Conservation (phyloP, 2,888 invertebrate species). For the Petrophora chlorosata region DNA sequence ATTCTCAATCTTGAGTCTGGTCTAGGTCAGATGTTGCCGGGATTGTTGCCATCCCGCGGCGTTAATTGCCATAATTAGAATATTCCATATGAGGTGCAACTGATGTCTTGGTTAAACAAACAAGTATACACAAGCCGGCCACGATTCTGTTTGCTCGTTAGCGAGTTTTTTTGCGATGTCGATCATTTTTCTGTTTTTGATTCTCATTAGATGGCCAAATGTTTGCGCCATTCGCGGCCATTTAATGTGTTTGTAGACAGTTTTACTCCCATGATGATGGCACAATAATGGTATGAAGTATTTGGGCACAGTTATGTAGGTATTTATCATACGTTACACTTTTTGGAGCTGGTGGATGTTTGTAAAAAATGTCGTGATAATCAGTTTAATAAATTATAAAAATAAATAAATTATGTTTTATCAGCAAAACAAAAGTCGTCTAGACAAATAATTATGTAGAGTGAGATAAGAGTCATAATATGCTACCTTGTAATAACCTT, state of each 20-base stretch:
- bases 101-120: slow-evolving; percentile 53
- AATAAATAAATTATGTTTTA: no score
- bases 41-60: slow-evolving; percentile 12
- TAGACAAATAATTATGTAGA: no score
- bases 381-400: no score
- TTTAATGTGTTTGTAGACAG: slow-evolving; percentile 46
- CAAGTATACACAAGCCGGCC: slow-evolving; percentile 35
- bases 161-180: slow-evolving; percentile 45
- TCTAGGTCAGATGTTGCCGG: slow-evolving; percentile 2
- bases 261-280: slow-evolving; percentile 43
- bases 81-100: slow-evolving; percentile 46
- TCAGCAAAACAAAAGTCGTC: no score
- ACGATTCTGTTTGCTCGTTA: slow-evolving; percentile 52
- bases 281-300: slow-evolving; percentile 41
- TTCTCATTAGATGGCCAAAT: slow-evolving; percentile 40
- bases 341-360: slow-evolving; percentile 7
- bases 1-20: slow-evolving; percentile 34
- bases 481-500: no score
- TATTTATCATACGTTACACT: slow-evolving; percentile 21
- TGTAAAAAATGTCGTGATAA: background rate
- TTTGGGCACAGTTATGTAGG: slow-evolving; percentile 31
- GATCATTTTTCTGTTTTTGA: slow-evolving; percentile 42
- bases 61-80: slow-evolving; percentile 62
- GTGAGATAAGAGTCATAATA: no score
- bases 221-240: slow-evolving; percentile 30